Conservation (phyloP, 2,113 vertebrate genomes). For the Carlito syrichta region DNA sequence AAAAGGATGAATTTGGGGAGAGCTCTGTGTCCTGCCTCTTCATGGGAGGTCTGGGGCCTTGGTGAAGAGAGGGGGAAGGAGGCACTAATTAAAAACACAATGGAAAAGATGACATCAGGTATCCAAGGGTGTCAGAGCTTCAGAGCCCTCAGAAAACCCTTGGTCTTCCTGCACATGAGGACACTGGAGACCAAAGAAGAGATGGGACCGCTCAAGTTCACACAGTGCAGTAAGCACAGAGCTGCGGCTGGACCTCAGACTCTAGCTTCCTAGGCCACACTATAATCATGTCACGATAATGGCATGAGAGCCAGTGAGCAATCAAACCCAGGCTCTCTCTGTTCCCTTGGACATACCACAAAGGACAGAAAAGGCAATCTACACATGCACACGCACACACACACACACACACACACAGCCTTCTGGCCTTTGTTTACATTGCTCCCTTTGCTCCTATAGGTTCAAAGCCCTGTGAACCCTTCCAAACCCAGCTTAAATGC, state of each 20-base stretch:
- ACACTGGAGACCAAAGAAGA: background rate
- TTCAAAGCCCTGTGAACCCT: background rate
- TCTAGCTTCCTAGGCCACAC: background rate
- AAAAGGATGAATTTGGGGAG: constrained; percentile 65
- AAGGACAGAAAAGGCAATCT: background rate
- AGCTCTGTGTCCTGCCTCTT: constrained; percentile 70
- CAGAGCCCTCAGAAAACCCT: background rate
- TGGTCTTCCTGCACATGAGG: background rate
- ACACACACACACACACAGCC: background rate
- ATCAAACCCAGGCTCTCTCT: background rate
- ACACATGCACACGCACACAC: accelerated
- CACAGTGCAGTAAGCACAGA: background rate
- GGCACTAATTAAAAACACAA: constrained; percentile 37
- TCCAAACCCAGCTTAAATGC: background rate
- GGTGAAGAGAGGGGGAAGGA: background rate
- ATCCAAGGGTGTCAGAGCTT: background rate
- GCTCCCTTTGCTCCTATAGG: background rate
- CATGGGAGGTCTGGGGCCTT: constrained; percentile 55
- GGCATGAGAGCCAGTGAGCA: background rate
- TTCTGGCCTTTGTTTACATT: background rate
- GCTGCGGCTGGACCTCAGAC: background rate
- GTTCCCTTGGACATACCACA: background rate
- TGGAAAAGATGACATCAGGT: constrained; percentile 27
- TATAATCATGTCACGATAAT: background rate
- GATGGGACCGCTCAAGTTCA: background rate